These are phyloP conservation scores for Venusia cambrica DNA, from an alignment of 2,888 invertebrate genomes.

Conservation along the genomic window DNA sequence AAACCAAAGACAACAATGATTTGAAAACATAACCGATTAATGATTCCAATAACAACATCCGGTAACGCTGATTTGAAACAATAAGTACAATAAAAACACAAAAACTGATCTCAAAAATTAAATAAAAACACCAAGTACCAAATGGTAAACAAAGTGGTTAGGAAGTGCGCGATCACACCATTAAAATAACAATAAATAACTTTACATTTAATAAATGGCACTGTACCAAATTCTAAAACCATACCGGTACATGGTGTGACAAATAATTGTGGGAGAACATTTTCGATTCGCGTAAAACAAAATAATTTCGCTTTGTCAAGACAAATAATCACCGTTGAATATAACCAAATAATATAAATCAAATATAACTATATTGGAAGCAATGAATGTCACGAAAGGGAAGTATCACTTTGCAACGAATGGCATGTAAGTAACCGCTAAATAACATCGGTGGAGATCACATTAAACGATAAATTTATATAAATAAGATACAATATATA, in stretches of 20 bases:
- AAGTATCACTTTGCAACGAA: slow-evolving; percentile 65
- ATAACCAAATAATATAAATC: slow-evolving; percentile 57
- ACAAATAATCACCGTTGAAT: slow-evolving; percentile 64
- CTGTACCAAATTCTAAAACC: slow-evolving; percentile 70
- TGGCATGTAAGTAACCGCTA: slow-evolving; percentile 78
- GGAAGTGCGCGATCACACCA: slow-evolving; percentile 56
- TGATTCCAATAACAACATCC: slow-evolving; percentile 43
- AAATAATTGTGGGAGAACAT: slow-evolving; percentile 44
- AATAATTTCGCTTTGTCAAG: slow-evolving; percentile 33
- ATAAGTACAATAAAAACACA: slow-evolving; percentile 39
- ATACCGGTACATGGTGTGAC: slow-evolving; percentile 68
- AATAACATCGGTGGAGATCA: slow-evolving; percentile 81
- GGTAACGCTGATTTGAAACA: slow-evolving; percentile 62
- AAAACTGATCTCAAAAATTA: slow-evolving; percentile 57
- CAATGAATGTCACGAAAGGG: slow-evolving; percentile 63
- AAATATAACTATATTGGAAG: slow-evolving; percentile 73
- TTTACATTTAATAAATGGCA: slow-evolving; percentile 77
- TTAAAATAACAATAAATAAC: slow-evolving; percentile 61
- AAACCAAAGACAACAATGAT: slow-evolving; percentile 33
- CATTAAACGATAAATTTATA: slow-evolving; percentile 76
- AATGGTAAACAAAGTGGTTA: slow-evolving; percentile 59
- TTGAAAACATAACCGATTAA: slow-evolving; percentile 40
- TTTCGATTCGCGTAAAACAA: slow-evolving; percentile 51
- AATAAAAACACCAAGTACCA: slow-evolving; percentile 75
- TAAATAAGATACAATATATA: slow-evolving; percentile 81